A percentile compares a stretch with the other conserved stretches of the same genome.
These are phyloP conservation scores for Psettodes erumei DNA, from an alignment of 2,113 vertebrate genomes.

Conservation along the genomic window DNA sequence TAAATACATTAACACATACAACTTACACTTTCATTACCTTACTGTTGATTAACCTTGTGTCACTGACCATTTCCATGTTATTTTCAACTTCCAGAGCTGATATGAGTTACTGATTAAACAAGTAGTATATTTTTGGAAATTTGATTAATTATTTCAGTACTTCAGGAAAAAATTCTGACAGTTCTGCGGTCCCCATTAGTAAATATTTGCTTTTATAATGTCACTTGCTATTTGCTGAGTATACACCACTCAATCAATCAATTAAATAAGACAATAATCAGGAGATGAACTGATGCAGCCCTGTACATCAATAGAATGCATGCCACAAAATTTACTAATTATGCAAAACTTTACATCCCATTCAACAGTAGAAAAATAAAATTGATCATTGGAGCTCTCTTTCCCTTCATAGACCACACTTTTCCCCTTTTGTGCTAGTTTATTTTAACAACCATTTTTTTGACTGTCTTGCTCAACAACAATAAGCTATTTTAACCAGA, in stretches of 20 bases:
- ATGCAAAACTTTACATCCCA: background rate
- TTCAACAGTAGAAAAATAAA: background rate
- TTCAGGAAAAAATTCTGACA: too few relatives aligned
- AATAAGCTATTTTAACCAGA: background rate
- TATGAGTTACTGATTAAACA: too few relatives aligned
- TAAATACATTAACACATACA: background rate
- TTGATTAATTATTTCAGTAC: background rate
- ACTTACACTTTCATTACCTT: constrained; percentile 8
- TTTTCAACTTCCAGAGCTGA: too few relatives aligned
- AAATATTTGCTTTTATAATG: background rate
- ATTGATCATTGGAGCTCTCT: too few relatives aligned
- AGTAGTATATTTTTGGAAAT: background rate
- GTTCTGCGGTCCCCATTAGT: background rate
- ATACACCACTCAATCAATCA: background rate
- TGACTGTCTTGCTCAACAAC: too few relatives aligned
- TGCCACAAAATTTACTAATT: background rate
- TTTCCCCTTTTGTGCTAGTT: too few relatives aligned
- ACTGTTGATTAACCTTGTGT: background rate
- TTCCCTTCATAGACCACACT: too few relatives aligned
- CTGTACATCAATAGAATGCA: background rate
- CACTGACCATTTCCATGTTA: background rate
- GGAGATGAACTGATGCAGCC: background rate
- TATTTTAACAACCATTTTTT: too few relatives aligned
- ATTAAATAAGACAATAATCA: too few relatives aligned
- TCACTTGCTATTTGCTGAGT: background rate